These are phyloP conservation scores for Temnothorax rugatulus DNA, from an alignment of 2,888 invertebrate species.

Conservation along the genomic window DNA sequence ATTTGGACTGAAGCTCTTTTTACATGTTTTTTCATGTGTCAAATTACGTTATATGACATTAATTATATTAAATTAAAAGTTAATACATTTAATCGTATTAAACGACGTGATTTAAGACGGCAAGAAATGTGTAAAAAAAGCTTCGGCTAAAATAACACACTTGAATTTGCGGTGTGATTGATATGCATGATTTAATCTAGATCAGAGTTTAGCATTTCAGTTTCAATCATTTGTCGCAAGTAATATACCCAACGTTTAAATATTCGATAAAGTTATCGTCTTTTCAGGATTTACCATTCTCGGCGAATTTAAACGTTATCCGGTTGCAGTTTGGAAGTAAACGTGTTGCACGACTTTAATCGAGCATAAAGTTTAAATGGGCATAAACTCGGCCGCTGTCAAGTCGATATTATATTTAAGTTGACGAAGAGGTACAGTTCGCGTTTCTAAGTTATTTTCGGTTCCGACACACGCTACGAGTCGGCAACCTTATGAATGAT, in stretches of 20 bases:
- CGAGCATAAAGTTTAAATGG: slow-evolving; percentile 77
- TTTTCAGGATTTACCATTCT: slow-evolving; percentile 57
- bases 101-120: too few relatives aligned
- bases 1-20: too few relatives aligned
- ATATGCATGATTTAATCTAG: neutral
- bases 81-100: too few relatives aligned
- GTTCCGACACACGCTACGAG: slow-evolving; percentile 59
- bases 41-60: too few relatives aligned
- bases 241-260: slow-evolving; percentile 3
- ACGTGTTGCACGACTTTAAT: slow-evolving; percentile 73
- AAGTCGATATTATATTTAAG: slow-evolving; percentile 67
- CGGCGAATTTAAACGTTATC: slow-evolving; percentile 69
- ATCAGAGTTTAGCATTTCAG: neutral
- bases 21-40: too few relatives aligned
- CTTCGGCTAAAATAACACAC: too few relatives aligned
- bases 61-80: too few relatives aligned
- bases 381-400: slow-evolving; percentile 70
- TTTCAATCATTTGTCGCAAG: neutral
- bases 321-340: slow-evolving; percentile 71
- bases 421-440: slow-evolving; percentile 61
- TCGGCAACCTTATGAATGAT: slow-evolving; percentile 66
- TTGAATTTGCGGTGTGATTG: neutral
- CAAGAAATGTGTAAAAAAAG: too few relatives aligned
- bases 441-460: slow-evolving; percentile 70
- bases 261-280: slow-evolving; percentile 26